Evolutionary conservation across 2,888 invertebrate species (phyloP).

Genomic region (Tricholauxania praeusta): DNA sequence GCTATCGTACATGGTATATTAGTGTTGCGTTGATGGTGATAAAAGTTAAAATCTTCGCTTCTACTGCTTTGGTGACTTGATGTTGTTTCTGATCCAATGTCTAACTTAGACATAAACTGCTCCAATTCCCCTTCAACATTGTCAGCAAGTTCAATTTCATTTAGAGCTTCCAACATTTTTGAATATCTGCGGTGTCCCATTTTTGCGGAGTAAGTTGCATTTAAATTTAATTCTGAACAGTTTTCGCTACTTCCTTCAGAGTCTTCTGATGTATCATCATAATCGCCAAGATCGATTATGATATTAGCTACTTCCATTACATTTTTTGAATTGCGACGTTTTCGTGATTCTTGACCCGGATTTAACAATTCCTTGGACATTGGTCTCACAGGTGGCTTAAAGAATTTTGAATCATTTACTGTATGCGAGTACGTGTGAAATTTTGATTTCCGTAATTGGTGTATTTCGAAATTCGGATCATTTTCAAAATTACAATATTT

Average conservation of each 20-base stretch:
- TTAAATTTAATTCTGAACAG: conserved; percentile 29
- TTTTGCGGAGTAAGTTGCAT: conserved; percentile 28
- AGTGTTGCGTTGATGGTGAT: too few species aligned
- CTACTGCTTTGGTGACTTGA: background rate
- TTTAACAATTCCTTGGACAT: too few species aligned
- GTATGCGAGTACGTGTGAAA: conserved; percentile 1
- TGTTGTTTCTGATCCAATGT: background rate
- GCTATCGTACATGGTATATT: too few species aligned
- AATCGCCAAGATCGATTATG: conserved; percentile 17
- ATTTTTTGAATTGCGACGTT: background rate
- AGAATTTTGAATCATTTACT: background rate
- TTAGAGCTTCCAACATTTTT: conserved; percentile 23
- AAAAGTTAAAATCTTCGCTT: background rate
- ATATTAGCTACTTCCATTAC: conserved; percentile 5
- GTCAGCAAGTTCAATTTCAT: conserved; percentile 18
- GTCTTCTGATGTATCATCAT: background rate
- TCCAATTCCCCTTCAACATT: background rate
- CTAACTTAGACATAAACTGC: background rate
- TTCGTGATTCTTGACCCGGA: background rate
- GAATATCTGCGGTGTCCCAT: conserved; percentile 22
- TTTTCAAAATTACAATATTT: background rate
- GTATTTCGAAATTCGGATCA: conserved; percentile 23
- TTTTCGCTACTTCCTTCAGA: conserved; percentile 10
- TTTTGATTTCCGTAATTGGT: conserved; percentile 6
- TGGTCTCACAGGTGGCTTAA: too few species aligned